Evolutionary conservation across 2,113 vertebrate genomes (phyloP).

Genomic region (Sinocyclocheilus grahami): DNA sequence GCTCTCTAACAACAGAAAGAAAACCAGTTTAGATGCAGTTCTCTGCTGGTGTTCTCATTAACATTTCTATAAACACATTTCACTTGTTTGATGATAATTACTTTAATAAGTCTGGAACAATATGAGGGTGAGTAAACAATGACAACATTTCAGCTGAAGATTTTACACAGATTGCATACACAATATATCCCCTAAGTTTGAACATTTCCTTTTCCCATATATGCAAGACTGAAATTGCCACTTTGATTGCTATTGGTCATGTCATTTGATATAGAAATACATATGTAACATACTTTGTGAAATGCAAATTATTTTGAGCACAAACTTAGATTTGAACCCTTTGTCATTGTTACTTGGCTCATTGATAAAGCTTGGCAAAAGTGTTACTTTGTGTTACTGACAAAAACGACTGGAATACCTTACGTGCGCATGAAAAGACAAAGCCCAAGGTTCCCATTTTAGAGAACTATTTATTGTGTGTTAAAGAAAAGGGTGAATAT

Average conservation of each 20-base stretch:
- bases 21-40: neutral
- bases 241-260: neutral
- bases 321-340: neutral
- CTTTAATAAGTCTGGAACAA: neutral
- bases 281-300: neutral
- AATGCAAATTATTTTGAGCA: neutral
- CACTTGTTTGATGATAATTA: neutral
- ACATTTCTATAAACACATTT: neutral
- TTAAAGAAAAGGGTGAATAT: neutral
- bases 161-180: neutral
- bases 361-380: no score
- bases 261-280: neutral
- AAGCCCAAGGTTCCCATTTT: no score
- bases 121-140: no score
- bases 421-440: no score
- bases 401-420: no score
- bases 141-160: neutral
- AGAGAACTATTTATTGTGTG: no score
- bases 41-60: neutral
- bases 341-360: no score
- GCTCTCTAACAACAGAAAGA: slow-evolving; percentile 77
- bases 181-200: no score
- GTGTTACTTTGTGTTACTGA: no score
- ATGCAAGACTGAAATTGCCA: neutral
- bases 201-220: no score